Evolutionary conservation across 2,797 vertebrate genomes (phyloP), one percentile per base, ranked within the genome.

Genomic region (Psittacula derbiana): DNA sequence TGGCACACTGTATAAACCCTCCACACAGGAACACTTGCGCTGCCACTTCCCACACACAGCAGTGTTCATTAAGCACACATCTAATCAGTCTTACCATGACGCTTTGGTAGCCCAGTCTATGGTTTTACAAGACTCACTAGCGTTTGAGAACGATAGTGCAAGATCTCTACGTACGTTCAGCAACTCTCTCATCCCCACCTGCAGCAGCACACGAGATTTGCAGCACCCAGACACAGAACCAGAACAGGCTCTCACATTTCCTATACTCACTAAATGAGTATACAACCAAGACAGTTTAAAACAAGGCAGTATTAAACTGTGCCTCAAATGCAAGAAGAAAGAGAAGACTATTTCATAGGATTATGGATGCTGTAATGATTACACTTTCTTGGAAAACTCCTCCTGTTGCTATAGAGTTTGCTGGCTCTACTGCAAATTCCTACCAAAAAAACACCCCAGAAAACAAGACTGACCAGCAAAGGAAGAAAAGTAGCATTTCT

Each of bases 101-200:
- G 8, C 25, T 66, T 27, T 19, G 25, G 31, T 28, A 80, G 78
- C 21, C 55, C 62, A 9, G 41, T 12, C 2, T 8, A 11, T 2
- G 25, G 62, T 75, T 53, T 62, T 31, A 69, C 14, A 6, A 52
- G 79, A n/a, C 12, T n/a, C 64, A 24, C 10, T 23, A 27, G 28
- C 16, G 41, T n/a, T 31, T 33, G 41, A 41, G 33, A 75, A 41
- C 20, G 3, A 24, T 0, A n/a, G 27, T 3, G 0, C n/a, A 30
- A 61, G 61, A 12, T 23, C 43, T 9, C 17, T 11, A 21, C 0
- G 1, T 30, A 15, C 8, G 18, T 40, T 43, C 16, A 57, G 55
- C 53, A 50, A 49, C 49, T 21, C 12, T 21, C 49, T 41, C 62
- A 41, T 47, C 41, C 21, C 38, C 10, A 36, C 18, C 81, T 15